Base-by-base conservation (phyloP, 2,888 invertebrate genomes). In the Thymelicus acteon region DNA sequence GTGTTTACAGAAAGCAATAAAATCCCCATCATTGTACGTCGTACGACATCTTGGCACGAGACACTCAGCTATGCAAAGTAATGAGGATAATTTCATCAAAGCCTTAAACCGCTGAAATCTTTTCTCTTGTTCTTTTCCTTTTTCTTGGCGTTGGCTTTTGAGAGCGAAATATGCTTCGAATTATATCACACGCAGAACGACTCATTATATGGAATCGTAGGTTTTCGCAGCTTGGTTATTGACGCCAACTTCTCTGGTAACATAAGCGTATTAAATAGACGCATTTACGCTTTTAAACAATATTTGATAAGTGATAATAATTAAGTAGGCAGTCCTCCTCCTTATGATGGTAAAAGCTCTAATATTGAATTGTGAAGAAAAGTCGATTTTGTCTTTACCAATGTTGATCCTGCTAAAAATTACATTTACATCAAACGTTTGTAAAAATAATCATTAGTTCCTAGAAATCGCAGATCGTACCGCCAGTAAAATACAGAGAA, bases 41-140 rank as follows among this genome's bases (percentile, higher is more conserved):
- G 79, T 80, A 72, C 81, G 82, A 82, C 80, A 80, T 84, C 80
- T 86, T 85, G 83, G 82, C 85, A 82, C 80, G 75, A 74, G 74
- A 74, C 74, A 74, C 52, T 62, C 52, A 31, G 31, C 61, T 12
- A 67, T 40, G 60, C 40, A 52, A 24, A 62, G 44, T 68, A 61
- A 68, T 37, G 62, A 68, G 54, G 52, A 48, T 52, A 61, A 54
- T 68, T 48, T n/a, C 52, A 49, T 60, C 37, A 49, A 37, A 39
- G 39, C n/a, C 40, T 54, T 54, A 52, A 49, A 64, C 19, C 37
- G 13, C 40, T 39, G 54, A 19, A 64, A 63, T 8, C 39, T 60
- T 31, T 58, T 58, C 40, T 58, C 60, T 60, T 60, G n/a, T 60
- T 60, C 15, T 60, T 60, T 60, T 57, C 31, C 15, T 40, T 15